Conservation (phyloP, 2,797 vertebrate genomes). For the Amphiprion clarkii region DNA sequence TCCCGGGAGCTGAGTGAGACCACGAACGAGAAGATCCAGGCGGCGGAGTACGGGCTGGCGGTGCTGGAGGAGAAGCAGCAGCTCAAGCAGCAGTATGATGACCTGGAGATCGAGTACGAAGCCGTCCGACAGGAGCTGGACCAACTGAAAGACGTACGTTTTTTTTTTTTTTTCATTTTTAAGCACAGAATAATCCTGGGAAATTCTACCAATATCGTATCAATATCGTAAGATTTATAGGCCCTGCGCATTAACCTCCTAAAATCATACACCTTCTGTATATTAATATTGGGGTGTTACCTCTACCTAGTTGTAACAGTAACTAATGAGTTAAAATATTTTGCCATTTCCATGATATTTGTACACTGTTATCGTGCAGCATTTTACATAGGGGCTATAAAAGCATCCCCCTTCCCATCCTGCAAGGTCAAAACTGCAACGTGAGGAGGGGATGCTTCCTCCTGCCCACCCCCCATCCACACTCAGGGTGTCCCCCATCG, state of each 20-base stretch:
- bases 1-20: constrained; percentile 94
- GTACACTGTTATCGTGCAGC: not conserved
- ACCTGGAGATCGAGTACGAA: constrained; percentile 95
- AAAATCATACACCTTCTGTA: not conserved
- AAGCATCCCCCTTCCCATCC: constrained; percentile 23
- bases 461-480: constrained; percentile 36
- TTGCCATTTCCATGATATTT: not conserved
- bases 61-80: constrained; percentile 99
- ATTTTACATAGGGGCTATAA: no score
- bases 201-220: no score
- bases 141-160: constrained; percentile 92
- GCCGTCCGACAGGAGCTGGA: constrained; percentile 92
- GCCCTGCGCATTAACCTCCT: not conserved
- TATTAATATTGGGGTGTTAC: not conserved
- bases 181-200: no score
- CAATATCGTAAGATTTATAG: not conserved
- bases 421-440: constrained; percentile 71
- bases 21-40: constrained; percentile 97
- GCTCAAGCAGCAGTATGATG: constrained; percentile 94
- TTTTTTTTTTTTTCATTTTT: not conserved
- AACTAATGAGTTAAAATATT: not conserved
- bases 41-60: constrained; percentile 96
- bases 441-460: constrained; percentile 50
- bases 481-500: constrained; percentile 44
- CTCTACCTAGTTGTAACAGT: not conserved